Conservation (phyloP, 2,797 vertebrate genomes). For the Thripadectes ignobilis region DNA sequence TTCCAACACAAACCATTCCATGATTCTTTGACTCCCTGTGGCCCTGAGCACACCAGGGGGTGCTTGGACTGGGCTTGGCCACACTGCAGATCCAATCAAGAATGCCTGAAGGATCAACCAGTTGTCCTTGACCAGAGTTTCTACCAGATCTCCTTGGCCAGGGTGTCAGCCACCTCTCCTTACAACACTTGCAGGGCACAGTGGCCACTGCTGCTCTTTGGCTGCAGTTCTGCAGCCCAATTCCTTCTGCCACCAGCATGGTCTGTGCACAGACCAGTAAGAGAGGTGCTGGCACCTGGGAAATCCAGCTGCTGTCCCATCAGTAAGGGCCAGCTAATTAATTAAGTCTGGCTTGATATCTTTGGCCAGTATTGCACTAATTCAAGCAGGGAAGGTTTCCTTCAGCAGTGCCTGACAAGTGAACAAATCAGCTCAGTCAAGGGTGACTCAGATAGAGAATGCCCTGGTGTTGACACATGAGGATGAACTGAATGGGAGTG, state of each 20-base stretch:
- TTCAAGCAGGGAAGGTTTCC: neutral
- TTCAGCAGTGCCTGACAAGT: neutral
- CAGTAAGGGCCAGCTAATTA: neutral
- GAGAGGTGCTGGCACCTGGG: neutral
- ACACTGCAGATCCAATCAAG: fast-evolving
- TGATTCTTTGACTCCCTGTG: neutral
- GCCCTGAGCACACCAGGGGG: neutral
- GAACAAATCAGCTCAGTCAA: neutral
- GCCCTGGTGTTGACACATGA: neutral
- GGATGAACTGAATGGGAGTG: fast-evolving
- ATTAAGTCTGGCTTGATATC: neutral
- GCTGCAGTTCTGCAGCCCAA: too few species aligned
- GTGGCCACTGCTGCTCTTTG: neutral
- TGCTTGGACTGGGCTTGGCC: neutral
- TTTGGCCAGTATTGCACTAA: neutral
- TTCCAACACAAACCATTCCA: neutral
- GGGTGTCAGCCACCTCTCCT: neutral
- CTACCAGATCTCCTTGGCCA: neutral
- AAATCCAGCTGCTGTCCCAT: neutral
- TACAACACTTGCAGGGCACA: neutral
- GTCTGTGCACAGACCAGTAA: neutral
- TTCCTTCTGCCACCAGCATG: neutral
- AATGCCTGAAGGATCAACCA: neutral
- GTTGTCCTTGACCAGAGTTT: neutral
- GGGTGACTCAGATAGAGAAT: too few species aligned